Conservation (phyloP, 2,888 invertebrate species). For the Cheiracanthium punctorium region DNA sequence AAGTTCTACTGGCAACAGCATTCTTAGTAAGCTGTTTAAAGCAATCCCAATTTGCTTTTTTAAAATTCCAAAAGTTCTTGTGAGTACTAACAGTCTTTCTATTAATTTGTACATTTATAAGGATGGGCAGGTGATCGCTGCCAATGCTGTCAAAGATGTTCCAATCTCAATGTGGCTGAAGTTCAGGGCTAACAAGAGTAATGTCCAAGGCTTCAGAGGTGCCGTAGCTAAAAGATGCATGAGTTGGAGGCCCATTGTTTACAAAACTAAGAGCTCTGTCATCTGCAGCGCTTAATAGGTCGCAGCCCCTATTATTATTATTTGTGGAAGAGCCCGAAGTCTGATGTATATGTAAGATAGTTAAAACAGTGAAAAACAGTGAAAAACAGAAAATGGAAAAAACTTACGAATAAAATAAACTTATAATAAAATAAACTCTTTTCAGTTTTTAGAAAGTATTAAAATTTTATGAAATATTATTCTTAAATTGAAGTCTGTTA, state of each 20-base stretch:
- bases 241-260: neutral
- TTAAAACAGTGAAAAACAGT: too few species aligned
- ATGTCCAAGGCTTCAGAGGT: neutral
- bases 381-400: too few species aligned
- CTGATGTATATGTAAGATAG: too few species aligned
- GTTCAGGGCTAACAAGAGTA: neutral
- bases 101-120: slow-evolving; percentile 14
- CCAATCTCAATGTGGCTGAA: neutral
- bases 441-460: too few species aligned
- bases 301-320: too few species aligned
- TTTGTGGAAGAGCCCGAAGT: too few species aligned
- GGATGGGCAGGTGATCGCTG: neutral
- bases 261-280: neutral
- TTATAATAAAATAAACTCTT: too few species aligned
- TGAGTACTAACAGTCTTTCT: neutral
- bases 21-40: slow-evolving; percentile 10
- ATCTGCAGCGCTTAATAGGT: too few species aligned
- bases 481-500: too few species aligned
- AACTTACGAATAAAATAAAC: too few species aligned
- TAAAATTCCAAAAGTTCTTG: slow-evolving; percentile 17
- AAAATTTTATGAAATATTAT: too few species aligned
- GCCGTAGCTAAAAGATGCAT: neutral
- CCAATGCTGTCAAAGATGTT: neutral
- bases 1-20: neutral
- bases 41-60: slow-evolving; percentile 26